A percentile compares a stretch with the other conserved stretches of the same genome.
Conservation (phyloP, 1,140 invertebrate species). For the Zaprionus ghesquierei region DNA sequence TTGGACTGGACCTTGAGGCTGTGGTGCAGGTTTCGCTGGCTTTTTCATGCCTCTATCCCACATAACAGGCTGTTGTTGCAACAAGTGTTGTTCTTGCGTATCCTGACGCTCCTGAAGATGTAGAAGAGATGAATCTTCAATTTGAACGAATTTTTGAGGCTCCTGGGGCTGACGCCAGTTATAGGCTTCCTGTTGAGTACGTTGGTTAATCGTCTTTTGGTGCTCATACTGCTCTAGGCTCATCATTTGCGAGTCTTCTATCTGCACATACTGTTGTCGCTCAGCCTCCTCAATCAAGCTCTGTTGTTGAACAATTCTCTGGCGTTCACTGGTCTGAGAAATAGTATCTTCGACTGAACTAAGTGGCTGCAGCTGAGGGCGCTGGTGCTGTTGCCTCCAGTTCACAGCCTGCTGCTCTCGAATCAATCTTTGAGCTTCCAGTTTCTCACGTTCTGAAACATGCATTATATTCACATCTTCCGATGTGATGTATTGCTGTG, state of each 20-base stretch:
- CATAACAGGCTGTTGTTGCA: conserved; percentile 69
- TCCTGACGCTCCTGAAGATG: conserved; percentile 73
- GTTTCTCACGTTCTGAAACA: conserved; percentile 67
- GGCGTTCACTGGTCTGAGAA: conserved; percentile 59
- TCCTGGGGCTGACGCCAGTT: conserved; percentile 71
- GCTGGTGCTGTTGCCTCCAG: conserved; percentile 64
- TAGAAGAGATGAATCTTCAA: conserved; percentile 73
- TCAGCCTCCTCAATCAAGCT: conserved; percentile 64
- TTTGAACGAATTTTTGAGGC: conserved; percentile 62
- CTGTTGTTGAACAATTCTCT: conserved; percentile 52
- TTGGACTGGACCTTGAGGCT: conserved; percentile 40
- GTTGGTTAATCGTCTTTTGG: conserved; percentile 58
- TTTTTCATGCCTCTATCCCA: conserved; percentile 82
- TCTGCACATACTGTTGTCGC: conserved; percentile 60
- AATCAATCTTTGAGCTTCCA: conserved; percentile 67
- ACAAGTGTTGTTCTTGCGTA: conserved; percentile 60
- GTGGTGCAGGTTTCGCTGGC: conserved; percentile 29
- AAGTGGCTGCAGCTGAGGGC: conserved; percentile 63
- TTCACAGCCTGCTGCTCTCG: conserved; percentile 72
- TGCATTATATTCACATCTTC: conserved; percentile 78
- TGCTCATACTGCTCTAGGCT: conserved; percentile 71
- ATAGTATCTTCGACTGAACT: conserved; percentile 79
- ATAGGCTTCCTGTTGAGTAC: conserved; percentile 59
- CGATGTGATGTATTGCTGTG: conserved; percentile 70
- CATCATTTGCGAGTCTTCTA: conserved; percentile 77